Base-by-base conservation (phyloP, 2,797 vertebrate genomes). In the Rhinichthys osculus region DNA sequence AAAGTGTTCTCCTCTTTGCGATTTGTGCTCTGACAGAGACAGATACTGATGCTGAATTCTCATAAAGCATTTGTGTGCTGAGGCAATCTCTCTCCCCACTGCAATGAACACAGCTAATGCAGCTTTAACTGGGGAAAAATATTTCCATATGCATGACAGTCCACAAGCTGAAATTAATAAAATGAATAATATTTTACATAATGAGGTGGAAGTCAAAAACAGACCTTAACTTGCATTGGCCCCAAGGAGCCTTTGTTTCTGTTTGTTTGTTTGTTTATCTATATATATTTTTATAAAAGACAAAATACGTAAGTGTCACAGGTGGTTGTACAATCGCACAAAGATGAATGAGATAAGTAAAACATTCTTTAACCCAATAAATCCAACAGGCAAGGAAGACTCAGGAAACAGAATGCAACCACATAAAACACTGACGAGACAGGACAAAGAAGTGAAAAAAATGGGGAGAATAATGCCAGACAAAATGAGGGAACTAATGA, bases 31-130 rank as follows among this genome's bases (percentile, higher is more conserved):
- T 83, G 80, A 86, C 81, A 76, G 84, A 88, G 84, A 85, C 78
- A 79, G 73, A 86, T 86, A 86, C 79, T 76, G 71, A 66, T 86
- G 82, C 81, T 78, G 42, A 67, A 76, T 82, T 82, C 81, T 85
- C 82, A 87, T 81, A 87, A 89, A 83, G 62, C 83, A 86, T 86
- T 78, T 83, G 71, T 85, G 83, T 59, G 50, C 76, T 38, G 74
- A 79, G 79, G 85, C 84, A 80, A 84, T 79, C 67, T 85, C 67
- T 70, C 77, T 79, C 64, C 35, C 23, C 70, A 86, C 47, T 44
- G 54, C 72, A 82, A 27, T 62, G 50, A 70, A 85, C 76, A 79
- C 76, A 47, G 67, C 83, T 78, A 69, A 85, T 85, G 74, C 66
- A 42, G 42, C 71, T 81, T 74, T 81, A 74, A 67, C 85, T 77